Evolutionary conservation across 2,888 invertebrate genomes (phyloP).

Genomic region (Orgyia antiqua): DNA sequence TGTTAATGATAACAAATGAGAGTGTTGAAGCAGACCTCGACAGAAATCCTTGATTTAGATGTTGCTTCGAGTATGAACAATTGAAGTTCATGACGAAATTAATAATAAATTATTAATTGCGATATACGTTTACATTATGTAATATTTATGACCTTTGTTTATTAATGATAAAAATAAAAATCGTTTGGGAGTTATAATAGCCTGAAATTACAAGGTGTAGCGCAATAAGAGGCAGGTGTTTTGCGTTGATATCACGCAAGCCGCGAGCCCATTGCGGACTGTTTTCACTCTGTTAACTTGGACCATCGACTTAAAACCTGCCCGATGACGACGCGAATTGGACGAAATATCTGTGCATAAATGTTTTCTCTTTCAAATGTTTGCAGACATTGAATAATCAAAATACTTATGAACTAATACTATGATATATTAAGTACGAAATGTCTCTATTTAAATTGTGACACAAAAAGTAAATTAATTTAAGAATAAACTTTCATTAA

Average conservation of each 20-base stretch:
- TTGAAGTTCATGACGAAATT: slow-evolving; percentile 32
- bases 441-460: slow-evolving; percentile 2
- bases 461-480: slow-evolving; percentile 1
- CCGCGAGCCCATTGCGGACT: slow-evolving; percentile 35
- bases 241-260: slow-evolving; percentile 54
- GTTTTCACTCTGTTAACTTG: slow-evolving; percentile 61
- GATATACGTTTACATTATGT: slow-evolving; percentile 28
- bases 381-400: slow-evolving; percentile 35
- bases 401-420: slow-evolving; percentile 10
- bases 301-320: slow-evolving; percentile 50
- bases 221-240: slow-evolving; percentile 55
- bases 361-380: slow-evolving; percentile 56
- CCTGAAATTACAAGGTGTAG: slow-evolving; percentile 46
- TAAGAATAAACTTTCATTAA: slow-evolving; percentile 1
- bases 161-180: slow-evolving; percentile 42
- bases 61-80: slow-evolving; percentile 24
- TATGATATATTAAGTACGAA: neutral
- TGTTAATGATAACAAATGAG: slow-evolving; percentile 60
- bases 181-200: slow-evolving; percentile 26
- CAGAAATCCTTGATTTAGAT: slow-evolving; percentile 39
- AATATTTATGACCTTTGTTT: slow-evolving; percentile 45
- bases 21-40: slow-evolving; percentile 32
- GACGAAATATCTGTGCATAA: slow-evolving; percentile 62
- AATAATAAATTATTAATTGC: slow-evolving; percentile 25
- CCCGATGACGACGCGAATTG: slow-evolving; percentile 45